Evolutionary conservation across 2,888 invertebrate genomes (phyloP).

Genomic region (Philaethria dido): DNA sequence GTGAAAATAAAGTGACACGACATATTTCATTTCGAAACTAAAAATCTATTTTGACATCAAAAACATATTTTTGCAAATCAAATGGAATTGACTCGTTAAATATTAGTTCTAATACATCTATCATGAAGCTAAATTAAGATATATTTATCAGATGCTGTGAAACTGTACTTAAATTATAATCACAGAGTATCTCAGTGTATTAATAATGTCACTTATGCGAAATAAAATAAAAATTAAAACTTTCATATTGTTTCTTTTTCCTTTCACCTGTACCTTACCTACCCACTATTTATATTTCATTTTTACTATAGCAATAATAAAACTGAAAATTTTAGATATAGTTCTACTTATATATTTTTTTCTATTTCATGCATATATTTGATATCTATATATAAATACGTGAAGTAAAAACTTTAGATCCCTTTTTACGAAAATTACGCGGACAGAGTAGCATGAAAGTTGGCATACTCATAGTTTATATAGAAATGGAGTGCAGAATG

Average conservation of each 20-base stretch:
- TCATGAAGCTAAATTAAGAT: conserved; percentile 54
- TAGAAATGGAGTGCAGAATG: too few species aligned
- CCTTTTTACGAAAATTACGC: too few species aligned
- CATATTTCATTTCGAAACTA: conserved; percentile 26
- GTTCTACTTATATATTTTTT: too few species aligned
- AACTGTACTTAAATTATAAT: conserved; percentile 79
- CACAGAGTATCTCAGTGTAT: conserved; percentile 77
- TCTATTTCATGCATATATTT: too few species aligned
- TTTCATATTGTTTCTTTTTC: conserved; percentile 30
- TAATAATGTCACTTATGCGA: conserved; percentile 78
- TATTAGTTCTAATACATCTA: conserved; percentile 51
- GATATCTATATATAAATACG: too few species aligned
- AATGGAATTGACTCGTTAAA: conserved; percentile 66
- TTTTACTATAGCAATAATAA: too few species aligned
- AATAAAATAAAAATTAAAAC: conserved; percentile 66
- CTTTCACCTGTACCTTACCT: not conserved
- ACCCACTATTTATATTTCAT: too few species aligned
- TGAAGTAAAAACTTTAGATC: too few species aligned
- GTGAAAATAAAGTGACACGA: conserved; percentile 26
- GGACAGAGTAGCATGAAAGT: too few species aligned
- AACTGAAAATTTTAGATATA: too few species aligned
- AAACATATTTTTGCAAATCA: conserved; percentile 65
- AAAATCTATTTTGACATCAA: conserved; percentile 41
- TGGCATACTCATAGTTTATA: too few species aligned
- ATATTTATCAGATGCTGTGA: conserved; percentile 77